Evolutionary conservation across 2,113 vertebrate genomes (phyloP).

Genomic region (Mirounga angustirostris): DNA sequence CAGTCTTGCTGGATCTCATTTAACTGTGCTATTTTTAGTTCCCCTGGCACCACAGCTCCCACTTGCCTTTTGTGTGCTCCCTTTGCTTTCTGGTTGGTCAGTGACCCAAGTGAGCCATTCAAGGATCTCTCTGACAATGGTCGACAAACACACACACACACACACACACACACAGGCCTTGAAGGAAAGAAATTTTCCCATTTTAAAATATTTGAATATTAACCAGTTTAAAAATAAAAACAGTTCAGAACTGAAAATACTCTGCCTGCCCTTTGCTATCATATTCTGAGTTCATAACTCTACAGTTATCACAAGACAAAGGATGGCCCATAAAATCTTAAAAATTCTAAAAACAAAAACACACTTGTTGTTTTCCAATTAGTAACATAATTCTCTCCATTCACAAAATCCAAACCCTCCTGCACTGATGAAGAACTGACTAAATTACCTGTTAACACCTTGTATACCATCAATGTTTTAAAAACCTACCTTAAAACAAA

Average conservation of each 20-base stretch:
- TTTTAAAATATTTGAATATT: slow-evolving; percentile 36
- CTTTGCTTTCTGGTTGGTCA: not conserved
- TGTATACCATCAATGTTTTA: not conserved
- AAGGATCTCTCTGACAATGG: not conserved
- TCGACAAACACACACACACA: not conserved
- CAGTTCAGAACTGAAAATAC: slow-evolving; percentile 34
- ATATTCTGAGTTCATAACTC: not conserved
- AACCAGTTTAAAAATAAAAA: slow-evolving; percentile 21
- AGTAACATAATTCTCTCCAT: slow-evolving; percentile 21
- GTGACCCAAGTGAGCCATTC: not conserved
- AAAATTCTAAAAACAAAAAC: slow-evolving; percentile 53
- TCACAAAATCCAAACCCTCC: slow-evolving; percentile 47
- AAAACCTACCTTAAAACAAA: slow-evolving; percentile 24
- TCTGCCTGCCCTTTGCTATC: not conserved
- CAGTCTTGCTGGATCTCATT: not conserved
- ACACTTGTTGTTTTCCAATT: slow-evolving; percentile 4
- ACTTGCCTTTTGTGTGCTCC: not conserved
- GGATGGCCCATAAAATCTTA: not conserved
- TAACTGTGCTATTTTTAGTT: not conserved
- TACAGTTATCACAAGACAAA: not conserved
- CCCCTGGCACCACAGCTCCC: not conserved
- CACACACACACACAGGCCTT: not conserved
- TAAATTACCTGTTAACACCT: not conserved
- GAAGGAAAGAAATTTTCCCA: not conserved
- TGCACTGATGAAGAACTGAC: not conserved